Evolutionary conservation across 2,797 vertebrate species (phyloP), one percentile per base, ranked within the genome.

Genomic region (Rhadinocentrus ornatus): DNA sequence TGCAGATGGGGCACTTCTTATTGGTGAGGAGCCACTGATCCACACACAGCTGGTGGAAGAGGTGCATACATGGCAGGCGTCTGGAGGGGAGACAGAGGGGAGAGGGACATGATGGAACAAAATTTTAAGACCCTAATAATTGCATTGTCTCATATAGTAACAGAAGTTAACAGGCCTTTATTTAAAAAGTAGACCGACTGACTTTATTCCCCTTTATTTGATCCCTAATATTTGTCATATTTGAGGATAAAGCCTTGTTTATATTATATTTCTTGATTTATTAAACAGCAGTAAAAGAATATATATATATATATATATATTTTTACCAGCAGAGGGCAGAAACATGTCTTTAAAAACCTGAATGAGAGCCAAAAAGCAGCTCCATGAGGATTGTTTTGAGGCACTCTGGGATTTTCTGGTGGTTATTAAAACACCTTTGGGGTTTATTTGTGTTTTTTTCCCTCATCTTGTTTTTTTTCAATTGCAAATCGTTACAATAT

Each of bases 1-100:
- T 97, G 96, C 98, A 99, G 93, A 99, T 99, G 94, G 98, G 98
- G 96, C 98, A 99, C 95, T 99, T 99, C 96, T 99, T 99, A 90
- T 99, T 99, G 84, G 98, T 99, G 82, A 99, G 97, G 90, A 99
- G 82, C 98, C 98, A 99, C 90, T 99, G 98, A 88, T 99, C 98
- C 83, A 99, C 98, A 90, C 98, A 99, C 50, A 99, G 97, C 94
- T 99, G 98, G 88, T 99, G 98, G 94, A 99, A 99, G 92, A 99
- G 98, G 93, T 99, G 98, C 98, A 99, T 99, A 96, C 98, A 99
- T 0, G 98, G 98, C 85, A 99, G 96, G 72, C 98, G 97, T 80
- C 98, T 99, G 91, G 44, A 66, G 78, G 26, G 48, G 18, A 75
- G 50, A 85, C 29, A 48, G 8, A 75, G 4, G 55, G 13, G 15